Evolutionary conservation across 2,797 vertebrate genomes (phyloP).

Genomic region (Aselliscus stoliczkanus): DNA sequence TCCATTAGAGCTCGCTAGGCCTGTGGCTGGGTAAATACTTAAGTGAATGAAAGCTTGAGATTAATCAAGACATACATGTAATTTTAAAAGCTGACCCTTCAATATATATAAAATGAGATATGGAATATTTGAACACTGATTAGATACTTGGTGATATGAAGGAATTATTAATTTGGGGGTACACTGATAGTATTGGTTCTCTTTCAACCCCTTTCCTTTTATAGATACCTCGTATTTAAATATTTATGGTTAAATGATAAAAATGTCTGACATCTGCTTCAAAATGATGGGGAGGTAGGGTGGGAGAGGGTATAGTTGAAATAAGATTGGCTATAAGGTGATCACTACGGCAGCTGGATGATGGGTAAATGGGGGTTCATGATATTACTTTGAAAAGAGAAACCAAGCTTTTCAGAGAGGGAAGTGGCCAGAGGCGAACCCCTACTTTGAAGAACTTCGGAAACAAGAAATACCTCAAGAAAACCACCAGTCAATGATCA

Average conservation of each 20-base stretch:
- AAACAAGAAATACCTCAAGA: background rate
- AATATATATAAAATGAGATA: background rate
- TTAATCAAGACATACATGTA: background rate
- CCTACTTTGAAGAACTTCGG: background rate
- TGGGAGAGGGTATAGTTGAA: background rate
- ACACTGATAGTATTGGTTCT: background rate
- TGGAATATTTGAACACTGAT: background rate
- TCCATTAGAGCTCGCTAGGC: background rate
- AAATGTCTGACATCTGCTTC: background rate
- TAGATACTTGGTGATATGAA: background rate
- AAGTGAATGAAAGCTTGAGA: background rate
- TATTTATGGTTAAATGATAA: background rate
- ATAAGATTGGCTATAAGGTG: background rate
- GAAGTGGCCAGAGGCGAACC: background rate
- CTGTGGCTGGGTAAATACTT: background rate
- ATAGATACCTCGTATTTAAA: background rate
- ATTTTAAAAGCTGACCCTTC: conserved; percentile 23
- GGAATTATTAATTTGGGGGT: background rate
- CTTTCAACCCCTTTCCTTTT: conserved; percentile 18
- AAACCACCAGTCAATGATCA: background rate
- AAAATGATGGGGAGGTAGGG: background rate
- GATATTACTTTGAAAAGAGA: background rate
- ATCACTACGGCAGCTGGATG: background rate
- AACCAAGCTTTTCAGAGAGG: background rate
- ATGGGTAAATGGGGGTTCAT: background rate